Conservation (phyloP, 1,140 invertebrate species). For the Camponotus vicinus region DNA sequence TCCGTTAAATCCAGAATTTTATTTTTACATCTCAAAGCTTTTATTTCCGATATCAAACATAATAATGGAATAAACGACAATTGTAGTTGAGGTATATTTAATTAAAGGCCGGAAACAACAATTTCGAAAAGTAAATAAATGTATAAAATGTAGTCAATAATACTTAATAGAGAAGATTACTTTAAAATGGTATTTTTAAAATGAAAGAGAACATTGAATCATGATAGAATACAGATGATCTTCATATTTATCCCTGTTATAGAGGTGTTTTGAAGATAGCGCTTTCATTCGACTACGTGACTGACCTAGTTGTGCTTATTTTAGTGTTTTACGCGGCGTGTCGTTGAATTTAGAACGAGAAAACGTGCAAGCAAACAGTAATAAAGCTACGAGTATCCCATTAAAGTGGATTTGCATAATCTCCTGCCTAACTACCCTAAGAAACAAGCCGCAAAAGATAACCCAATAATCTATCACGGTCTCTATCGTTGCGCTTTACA, state of each 20-base stretch:
- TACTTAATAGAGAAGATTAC: background rate
- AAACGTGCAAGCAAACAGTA: constrained; percentile 52
- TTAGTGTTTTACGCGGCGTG: constrained; percentile 2
- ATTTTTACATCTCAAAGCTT: background rate
- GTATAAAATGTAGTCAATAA: background rate
- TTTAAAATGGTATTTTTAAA: background rate
- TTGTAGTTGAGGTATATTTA: background rate
- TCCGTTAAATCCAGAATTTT: background rate
- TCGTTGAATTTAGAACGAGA: constrained; percentile 40
- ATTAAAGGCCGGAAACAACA: background rate
- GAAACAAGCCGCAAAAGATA: constrained; percentile 68
- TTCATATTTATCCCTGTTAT: background rate
- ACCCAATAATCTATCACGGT: constrained; percentile 57
- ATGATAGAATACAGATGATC: background rate
- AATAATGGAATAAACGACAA: background rate
- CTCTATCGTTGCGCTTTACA: constrained; percentile 19
- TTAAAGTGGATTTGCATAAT: constrained; percentile 71
- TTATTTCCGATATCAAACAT: background rate
- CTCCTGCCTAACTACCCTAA: constrained; percentile 61
- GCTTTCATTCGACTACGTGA: background rate
- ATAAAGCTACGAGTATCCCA: constrained; percentile 51
- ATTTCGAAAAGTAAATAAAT: background rate
- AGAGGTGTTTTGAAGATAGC: background rate
- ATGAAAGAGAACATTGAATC: background rate
- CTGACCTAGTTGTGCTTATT: constrained; percentile 36